Percentiles rank a stretch among this genome's conserved stretches.
These are phyloP conservation scores for Cheilosia urbana DNA, from an alignment of 2,888 invertebrate genomes.

Conservation along the genomic window DNA sequence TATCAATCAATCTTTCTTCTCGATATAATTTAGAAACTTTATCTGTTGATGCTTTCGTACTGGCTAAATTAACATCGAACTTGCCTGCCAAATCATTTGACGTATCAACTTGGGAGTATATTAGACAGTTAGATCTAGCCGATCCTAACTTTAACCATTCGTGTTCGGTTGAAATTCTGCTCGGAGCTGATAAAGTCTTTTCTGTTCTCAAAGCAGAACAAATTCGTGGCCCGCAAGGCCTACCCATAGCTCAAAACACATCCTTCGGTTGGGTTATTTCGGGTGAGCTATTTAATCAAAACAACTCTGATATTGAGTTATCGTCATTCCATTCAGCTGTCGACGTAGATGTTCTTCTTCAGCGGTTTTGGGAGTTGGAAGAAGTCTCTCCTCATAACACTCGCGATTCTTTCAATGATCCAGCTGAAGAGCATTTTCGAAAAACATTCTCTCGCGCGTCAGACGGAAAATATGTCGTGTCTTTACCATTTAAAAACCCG, in stretches of 20 bases:
- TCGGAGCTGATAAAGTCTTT: slow-evolving; percentile 60
- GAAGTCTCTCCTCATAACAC: slow-evolving; percentile 48
- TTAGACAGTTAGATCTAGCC: slow-evolving; percentile 44
- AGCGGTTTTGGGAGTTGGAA: slow-evolving; percentile 55
- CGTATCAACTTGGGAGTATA: slow-evolving; percentile 24
- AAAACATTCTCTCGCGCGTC: slow-evolving; percentile 21
- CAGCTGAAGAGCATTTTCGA: slow-evolving; percentile 38
- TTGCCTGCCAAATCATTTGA: neutral
- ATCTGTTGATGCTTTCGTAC: no score
- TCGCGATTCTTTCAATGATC: slow-evolving; percentile 39
- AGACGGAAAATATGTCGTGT: slow-evolving; percentile 47
- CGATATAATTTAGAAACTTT: neutral
- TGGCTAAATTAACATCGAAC: no score
- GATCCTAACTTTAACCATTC: slow-evolving; percentile 56
- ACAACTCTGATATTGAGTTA: neutral
- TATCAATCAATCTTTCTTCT: neutral
- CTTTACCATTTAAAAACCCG: no score
- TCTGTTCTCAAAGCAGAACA: slow-evolving; percentile 51
- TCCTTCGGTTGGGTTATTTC: slow-evolving; percentile 65
- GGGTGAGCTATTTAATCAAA: slow-evolving; percentile 28
- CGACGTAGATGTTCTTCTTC: slow-evolving; percentile 46
- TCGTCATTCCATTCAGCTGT: slow-evolving; percentile 16
- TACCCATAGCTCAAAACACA: slow-evolving; percentile 53
- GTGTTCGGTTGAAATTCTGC: slow-evolving; percentile 54
- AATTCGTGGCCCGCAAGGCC: slow-evolving; percentile 4